Conservation (phyloP, 2,888 invertebrate species). For the Branchellion lobata region DNA sequence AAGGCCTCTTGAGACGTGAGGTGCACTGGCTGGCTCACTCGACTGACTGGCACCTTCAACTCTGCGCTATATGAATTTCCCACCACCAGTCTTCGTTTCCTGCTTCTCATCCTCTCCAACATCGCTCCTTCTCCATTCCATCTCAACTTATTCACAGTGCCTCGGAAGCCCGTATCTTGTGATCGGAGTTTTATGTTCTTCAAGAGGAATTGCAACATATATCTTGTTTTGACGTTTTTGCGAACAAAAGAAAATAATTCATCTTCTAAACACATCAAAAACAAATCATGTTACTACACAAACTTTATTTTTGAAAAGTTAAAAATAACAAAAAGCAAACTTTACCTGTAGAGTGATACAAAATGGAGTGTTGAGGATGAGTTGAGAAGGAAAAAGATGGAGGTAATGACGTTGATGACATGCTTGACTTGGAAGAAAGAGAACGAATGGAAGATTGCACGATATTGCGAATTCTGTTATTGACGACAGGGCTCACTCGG, state of each 20-base stretch:
- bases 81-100: neutral
- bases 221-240: too few relatives aligned
- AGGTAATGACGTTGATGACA: neutral
- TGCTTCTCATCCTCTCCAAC: neutral
- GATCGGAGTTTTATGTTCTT: too few relatives aligned
- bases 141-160: neutral
- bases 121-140: slow-evolving; percentile 5
- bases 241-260: too few relatives aligned
- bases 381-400: neutral
- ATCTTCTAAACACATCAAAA: too few relatives aligned
- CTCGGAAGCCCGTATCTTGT: neutral
- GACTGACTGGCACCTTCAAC: neutral
- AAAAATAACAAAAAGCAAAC: too few relatives aligned
- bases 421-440: neutral
- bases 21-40: neutral
- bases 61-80: slow-evolving; percentile 3
- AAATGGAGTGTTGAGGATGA: neutral
- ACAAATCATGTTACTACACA: too few relatives aligned
- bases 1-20: neutral
- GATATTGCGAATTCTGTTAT: neutral
- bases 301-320: too few relatives aligned
- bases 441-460: neutral
- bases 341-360: neutral
- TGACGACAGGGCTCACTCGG: neutral
- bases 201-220: too few relatives aligned